Percentiles rank a stretch among this genome's conserved stretches.
Conservation (phyloP, 53 echinoderm and acorn worm species). For the Temnopleurus reevesii region DNA sequence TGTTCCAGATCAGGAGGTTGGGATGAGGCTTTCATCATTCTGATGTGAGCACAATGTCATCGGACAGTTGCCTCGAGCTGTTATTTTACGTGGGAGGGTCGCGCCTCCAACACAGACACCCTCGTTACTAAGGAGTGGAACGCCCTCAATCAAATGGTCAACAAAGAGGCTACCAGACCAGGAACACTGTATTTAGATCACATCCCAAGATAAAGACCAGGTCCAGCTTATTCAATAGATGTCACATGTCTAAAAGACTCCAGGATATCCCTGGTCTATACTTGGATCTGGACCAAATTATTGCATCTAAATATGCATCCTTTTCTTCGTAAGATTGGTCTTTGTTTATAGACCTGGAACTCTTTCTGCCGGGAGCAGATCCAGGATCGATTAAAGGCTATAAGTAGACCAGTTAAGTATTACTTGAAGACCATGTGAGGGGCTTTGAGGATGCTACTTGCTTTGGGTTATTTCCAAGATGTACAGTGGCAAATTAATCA, state of each 20-base stretch:
- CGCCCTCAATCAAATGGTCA: not conserved
- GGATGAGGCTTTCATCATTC: not conserved
- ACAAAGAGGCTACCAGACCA: conserved; percentile 4
- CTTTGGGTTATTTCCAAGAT: conserved; percentile 19
- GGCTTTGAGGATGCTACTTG: not conserved
- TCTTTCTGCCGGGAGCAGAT: conserved; percentile 1
- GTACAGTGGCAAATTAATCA: not conserved
- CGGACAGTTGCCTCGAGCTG: not conserved
- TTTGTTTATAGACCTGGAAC: not conserved
- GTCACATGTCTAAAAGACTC: conserved; percentile 23
- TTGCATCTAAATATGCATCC: not conserved
- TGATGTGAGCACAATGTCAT: not conserved
- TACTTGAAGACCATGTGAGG: not conserved
- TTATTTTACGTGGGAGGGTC: not conserved
- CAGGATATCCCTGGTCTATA: conserved; percentile 28
- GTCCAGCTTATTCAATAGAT: not conserved
- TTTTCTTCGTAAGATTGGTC: not conserved
- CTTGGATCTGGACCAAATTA: conserved; percentile 28
- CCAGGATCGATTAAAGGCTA: conserved; percentile 5
- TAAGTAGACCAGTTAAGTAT: not conserved
- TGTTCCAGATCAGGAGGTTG: too few species aligned
- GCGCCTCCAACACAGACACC: not conserved
- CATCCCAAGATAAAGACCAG: conserved; percentile 26
- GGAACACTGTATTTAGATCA: not conserved
- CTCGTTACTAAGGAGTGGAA: not conserved